Base-by-base conservation (phyloP, 1,140 invertebrate species). In the Hyphantria cunea region DNA sequence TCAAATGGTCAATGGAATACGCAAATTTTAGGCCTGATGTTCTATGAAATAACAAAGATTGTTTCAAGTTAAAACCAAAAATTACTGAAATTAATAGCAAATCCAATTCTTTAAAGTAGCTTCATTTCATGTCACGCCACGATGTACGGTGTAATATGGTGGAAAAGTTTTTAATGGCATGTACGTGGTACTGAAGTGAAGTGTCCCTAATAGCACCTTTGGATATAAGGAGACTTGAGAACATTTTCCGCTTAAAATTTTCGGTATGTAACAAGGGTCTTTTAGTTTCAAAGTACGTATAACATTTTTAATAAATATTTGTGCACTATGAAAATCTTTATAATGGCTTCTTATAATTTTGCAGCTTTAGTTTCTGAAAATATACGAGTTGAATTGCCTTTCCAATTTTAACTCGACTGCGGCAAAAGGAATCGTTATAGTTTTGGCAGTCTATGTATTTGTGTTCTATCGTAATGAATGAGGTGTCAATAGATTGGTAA, bases 91-190 rank as follows among this genome's bases (percentile, higher is more conserved):
- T 12, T 13, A 12, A 7, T 12, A 12, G 41, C 6, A 48, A 49
- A 14, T 25, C 45, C 48, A 58, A 48, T 39, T 42, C 41, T 62
- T 58, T 39, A 56, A 63, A 58, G 34, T 52, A 63, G 48, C 59
- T 51, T 45, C 33, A 58, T 60, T 54, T 61, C 58, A 33, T 33
- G 52, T 42, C 58, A 17, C 42, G 41, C 48, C 34, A 59, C 59
- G 49, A 59, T 31, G 44, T 59, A 45, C 41, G 34, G 12, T 33
- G 64, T 63, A 67, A 62, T 51, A 59, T 67, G 60, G 51, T 59
- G 25, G 25, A 71, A 44, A 78, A 78, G 53, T 78, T 78, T 52
- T 48, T 78, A 75, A 78, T 75, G 73, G 70, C 52, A 39, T 49
- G 41, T 64, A 78, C 76, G 76, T 78, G 70, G 53, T 47, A 45